Base-by-base conservation (phyloP, 2,888 invertebrate species). In the Selenia dentaria region DNA sequence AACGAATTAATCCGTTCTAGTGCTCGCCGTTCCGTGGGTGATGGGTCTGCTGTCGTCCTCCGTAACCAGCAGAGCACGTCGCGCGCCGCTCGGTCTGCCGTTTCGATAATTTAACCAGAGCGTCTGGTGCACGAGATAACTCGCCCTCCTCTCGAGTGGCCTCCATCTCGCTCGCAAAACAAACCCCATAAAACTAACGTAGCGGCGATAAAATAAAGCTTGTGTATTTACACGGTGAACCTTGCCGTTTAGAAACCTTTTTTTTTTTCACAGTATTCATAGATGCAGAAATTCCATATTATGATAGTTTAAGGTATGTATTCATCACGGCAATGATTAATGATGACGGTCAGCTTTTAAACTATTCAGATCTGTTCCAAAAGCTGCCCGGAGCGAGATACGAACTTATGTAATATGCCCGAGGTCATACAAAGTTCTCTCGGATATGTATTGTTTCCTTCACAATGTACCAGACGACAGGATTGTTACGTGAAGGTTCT, bases 301-400 rank as follows among this genome's bases (percentile, higher is more conserved):
- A 36, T 47, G 54, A 54, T 44, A 46, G 48, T 59, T 65, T 38
- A 45, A n/a, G 40, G 33, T 40, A 41, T 40, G 36, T 46, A 57
- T 55, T 42, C 54, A 52, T 59, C 54, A 52, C 47, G 29, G 41
- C 33, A 44, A 51, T 57, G 63, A 62, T 65, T 40, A 51, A 65
- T 63, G 54, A 51, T 6, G 8, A 10, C 39, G 27, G 44, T 27
- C 49, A 40, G 36, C 42, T 53, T 42, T 36, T 27, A 29, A 64
- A 62, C 62, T 57, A 55, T 51, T 16, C 51, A 43, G 36, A 6
- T 13, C 43, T 29, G 33, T 42, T 29, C 33, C 51, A 40, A 48
- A 31, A 22, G 22, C 22, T 22, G 22, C 10, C 25, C 9, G 10
- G 10, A 25, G 25, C 10, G 6, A 9, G 9, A 5, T 10, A 5